These are phyloP conservation scores for Frankliniella intonsa DNA, from an alignment of 2,888 invertebrate species.

Conservation along the genomic window DNA sequence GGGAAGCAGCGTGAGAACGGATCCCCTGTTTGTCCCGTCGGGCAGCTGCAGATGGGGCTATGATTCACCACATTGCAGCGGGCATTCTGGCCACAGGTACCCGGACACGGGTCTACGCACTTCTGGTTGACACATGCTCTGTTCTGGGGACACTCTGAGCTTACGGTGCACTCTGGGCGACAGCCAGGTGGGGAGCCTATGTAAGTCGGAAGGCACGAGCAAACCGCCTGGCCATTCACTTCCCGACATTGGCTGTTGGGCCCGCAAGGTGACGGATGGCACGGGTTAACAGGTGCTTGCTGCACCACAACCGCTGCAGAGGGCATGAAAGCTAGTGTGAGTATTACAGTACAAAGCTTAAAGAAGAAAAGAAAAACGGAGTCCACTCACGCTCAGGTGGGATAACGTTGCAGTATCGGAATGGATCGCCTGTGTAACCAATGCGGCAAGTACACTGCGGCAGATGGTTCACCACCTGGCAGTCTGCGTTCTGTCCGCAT, in stretches of 20 bases:
- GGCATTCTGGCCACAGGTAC: constrained; percentile 77
- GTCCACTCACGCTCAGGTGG: neutral
- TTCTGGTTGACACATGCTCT: constrained; percentile 73
- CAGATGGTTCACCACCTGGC: constrained; percentile 75
- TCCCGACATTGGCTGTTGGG: constrained; percentile 71
- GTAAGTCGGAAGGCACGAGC: constrained; percentile 72
- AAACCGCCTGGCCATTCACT: constrained; percentile 69
- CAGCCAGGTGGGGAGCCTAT: constrained; percentile 74
- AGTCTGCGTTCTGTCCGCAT: constrained; percentile 78
- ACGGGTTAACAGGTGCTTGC: constrained; percentile 57
- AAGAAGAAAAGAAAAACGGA: neutral
- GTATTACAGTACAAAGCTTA: neutral
- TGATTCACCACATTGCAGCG: constrained; percentile 79
- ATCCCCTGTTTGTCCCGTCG: constrained; percentile 69
- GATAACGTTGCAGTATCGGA: constrained; percentile 61
- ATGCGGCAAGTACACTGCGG: constrained; percentile 70
- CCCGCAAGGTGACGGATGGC: constrained; percentile 71
- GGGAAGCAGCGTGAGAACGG: constrained; percentile 69
- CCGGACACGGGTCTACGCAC: constrained; percentile 76
- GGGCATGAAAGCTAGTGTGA: neutral
- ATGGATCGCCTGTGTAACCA: constrained; percentile 74
- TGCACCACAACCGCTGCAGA: constrained; percentile 39
- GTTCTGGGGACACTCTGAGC: constrained; percentile 75
- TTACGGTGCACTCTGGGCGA: constrained; percentile 76
- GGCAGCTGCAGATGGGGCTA: constrained; percentile 79